Evolutionary conservation across 2,888 invertebrate genomes (phyloP).

Genomic region (Drosophila anomelani): DNA sequence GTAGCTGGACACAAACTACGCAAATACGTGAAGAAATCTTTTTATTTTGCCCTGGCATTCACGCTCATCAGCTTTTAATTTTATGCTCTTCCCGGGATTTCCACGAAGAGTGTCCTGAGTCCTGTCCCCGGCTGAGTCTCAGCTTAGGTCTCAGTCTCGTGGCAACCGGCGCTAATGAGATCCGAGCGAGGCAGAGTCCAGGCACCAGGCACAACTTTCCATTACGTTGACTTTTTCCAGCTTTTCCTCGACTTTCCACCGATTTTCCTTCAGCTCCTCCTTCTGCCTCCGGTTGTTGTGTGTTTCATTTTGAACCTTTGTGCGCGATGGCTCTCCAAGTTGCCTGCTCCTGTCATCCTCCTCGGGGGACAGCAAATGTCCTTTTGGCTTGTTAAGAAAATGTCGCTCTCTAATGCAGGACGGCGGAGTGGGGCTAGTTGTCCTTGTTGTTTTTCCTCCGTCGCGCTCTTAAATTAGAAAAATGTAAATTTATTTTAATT

Average conservation of each 20-base stretch:
- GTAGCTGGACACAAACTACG: constrained; percentile 52
- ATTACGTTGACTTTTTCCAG: constrained; percentile 63
- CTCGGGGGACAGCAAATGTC: constrained; percentile 66
- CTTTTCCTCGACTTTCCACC: constrained; percentile 25
- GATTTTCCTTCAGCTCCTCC: constrained; percentile 32
- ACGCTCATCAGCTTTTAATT: constrained; percentile 82
- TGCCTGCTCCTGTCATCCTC: background rate
- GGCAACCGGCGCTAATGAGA: constrained; percentile 82
- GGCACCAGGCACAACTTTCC: constrained; percentile 73
- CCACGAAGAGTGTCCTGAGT: constrained; percentile 16
- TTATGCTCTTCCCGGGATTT: constrained; percentile 57
- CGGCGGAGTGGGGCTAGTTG: constrained; percentile 43
- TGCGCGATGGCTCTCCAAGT: constrained; percentile 24
- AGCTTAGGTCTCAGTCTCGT: constrained; percentile 40
- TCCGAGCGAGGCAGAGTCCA: constrained; percentile 60
- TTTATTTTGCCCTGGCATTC: constrained; percentile 75
- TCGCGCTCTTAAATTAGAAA: constrained; percentile 83
- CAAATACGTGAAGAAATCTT: constrained; percentile 75
- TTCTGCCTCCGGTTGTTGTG: constrained; percentile 52
- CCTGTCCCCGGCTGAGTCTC: constrained; percentile 11
- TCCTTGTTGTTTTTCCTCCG: constrained; percentile 48
- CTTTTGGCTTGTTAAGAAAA: constrained; percentile 79
- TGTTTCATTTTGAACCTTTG: constrained; percentile 56
- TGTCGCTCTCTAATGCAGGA: constrained; percentile 76
- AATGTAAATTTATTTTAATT: constrained; percentile 84